Conservation (phyloP, 2,797 vertebrate genomes). For the Sebastes minor region DNA sequence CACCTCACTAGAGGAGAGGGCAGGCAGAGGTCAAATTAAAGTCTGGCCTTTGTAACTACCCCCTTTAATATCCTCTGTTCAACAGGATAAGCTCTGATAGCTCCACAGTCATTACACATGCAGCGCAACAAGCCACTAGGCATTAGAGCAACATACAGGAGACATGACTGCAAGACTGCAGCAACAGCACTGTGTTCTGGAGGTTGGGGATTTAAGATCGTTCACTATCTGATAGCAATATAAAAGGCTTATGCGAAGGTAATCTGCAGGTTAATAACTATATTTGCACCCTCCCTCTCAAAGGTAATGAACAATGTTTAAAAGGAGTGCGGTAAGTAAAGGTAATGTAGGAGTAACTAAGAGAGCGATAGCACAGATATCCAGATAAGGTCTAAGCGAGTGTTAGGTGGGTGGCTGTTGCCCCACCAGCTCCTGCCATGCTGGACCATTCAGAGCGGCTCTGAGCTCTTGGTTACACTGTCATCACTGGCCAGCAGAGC, state of each 20-base stretch:
- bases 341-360: conserved; percentile 79
- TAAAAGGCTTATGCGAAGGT: neutral
- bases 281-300: conserved; percentile 33
- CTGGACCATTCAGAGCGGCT: conserved; percentile 77
- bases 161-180: neutral
- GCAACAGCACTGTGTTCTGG: neutral
- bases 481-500: conserved; percentile 76
- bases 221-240: neutral
- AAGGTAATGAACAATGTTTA: conserved; percentile 57
- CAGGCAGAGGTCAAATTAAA: conserved; percentile 92
- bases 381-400: conserved; percentile 78
- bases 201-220: conserved; percentile 23
- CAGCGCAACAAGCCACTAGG: conserved; percentile 53
- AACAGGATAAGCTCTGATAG: conserved; percentile 72
- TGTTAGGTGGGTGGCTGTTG: conserved; percentile 71
- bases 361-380: conserved; percentile 74
- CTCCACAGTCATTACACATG: conserved; percentile 67
- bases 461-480: conserved; percentile 81
- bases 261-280: conserved; percentile 51
- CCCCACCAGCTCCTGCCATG: conserved; percentile 52
- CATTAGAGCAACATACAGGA: conserved; percentile 39
- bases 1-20: conserved; percentile 82
- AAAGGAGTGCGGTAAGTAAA: conserved; percentile 72
- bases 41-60: conserved; percentile 87
- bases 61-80: conserved; percentile 84